phyloP scores from a whole-genome alignment of 2,797 vertebrate species.

The Nasua narica region DNA sequence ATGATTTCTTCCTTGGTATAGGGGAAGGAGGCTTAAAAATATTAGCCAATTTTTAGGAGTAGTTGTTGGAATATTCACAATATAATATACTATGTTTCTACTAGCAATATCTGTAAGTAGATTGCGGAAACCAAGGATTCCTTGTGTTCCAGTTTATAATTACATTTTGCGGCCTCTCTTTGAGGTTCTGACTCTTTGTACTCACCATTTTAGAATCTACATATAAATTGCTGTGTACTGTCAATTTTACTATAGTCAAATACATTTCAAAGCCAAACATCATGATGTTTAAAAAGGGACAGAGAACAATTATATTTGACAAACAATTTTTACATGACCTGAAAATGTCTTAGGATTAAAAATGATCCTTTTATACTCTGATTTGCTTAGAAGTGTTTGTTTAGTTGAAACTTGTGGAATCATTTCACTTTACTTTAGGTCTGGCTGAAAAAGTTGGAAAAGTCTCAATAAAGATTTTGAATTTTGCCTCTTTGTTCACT shows the following conservation, averaged over 20 bases:
- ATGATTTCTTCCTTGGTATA: background rate
- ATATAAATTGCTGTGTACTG: constrained; percentile 75
- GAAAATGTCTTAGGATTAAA: constrained; percentile 70
- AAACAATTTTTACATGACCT: constrained; percentile 75
- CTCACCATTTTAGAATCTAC: constrained; percentile 76
- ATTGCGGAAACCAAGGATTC: constrained; percentile 58
- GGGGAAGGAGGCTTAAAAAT: constrained; percentile 47
- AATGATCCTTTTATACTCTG: constrained; percentile 61
- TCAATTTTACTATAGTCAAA: constrained; percentile 64
- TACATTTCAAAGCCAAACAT: constrained; percentile 69
- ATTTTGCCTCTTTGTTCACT: background rate
- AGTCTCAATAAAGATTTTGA: constrained; percentile 29
- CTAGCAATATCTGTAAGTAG: constrained; percentile 55
- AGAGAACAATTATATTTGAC: constrained; percentile 63
- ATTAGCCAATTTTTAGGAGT: constrained; percentile 52
- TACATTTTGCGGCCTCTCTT: constrained; percentile 62
- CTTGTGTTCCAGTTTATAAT: constrained; percentile 77
- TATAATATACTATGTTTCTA: constrained; percentile 51
- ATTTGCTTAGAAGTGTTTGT: constrained; percentile 61
- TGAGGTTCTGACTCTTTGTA: constrained; percentile 68
- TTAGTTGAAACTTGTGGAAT: constrained; percentile 55
- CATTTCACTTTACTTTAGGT: constrained; percentile 14
- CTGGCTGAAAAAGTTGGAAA: constrained; percentile 54
- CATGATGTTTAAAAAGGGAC: constrained; percentile 56
- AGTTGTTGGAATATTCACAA: constrained; percentile 65